Base-by-base conservation (phyloP, 2,797 vertebrate genomes). In the Eulemur mongoz region DNA sequence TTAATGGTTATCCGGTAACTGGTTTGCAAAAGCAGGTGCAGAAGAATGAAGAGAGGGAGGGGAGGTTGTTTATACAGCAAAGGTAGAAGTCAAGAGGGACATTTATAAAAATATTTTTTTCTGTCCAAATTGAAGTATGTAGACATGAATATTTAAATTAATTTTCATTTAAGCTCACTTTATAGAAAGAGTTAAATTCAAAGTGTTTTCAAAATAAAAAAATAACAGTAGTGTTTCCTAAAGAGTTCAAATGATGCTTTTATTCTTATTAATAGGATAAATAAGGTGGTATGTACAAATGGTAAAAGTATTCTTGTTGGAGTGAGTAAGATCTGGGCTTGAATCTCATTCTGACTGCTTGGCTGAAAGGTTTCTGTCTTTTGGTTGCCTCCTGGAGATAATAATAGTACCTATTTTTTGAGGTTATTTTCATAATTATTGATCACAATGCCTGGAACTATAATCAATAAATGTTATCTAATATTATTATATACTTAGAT, bases 121-220 rank as follows among this genome's bases (percentile, higher is more conserved):
- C 17, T 52, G 78, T 5, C 43, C 45, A 23, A 83, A 86, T 50
- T 84, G 18, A 67, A 91, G 22, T 69, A n/a, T 12, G 6, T 14
- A 43, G 18, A 92, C 25, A 50, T 43, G 43, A 81, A 32, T 85
- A 65, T 85, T 95, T 76, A 25, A 65, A 73, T 57, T 67, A 63
- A 73, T 61, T 61, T 45, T 78, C 43, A 85, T 23, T 69, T 76
- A 70, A 54, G 1, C 7, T 93, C 7, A 50, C 14, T 57, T 91
- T 85, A 75, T 30, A 87, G 15, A 80, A 82, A 89, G 12, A 48
- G 27, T 91, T n/a, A 72, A 63, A 72, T 63, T 40, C 48, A 50
- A 95, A 78, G 45, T 65, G 5, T 80, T 73, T 45, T 35, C 7
- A 61, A 94, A 87, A 94, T 81, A 48, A 80, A 63, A 76, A 92